These are phyloP conservation scores for Quadroppia sp. DNA, from an alignment of 2,888 invertebrate genomes.

Conservation along the genomic window DNA sequence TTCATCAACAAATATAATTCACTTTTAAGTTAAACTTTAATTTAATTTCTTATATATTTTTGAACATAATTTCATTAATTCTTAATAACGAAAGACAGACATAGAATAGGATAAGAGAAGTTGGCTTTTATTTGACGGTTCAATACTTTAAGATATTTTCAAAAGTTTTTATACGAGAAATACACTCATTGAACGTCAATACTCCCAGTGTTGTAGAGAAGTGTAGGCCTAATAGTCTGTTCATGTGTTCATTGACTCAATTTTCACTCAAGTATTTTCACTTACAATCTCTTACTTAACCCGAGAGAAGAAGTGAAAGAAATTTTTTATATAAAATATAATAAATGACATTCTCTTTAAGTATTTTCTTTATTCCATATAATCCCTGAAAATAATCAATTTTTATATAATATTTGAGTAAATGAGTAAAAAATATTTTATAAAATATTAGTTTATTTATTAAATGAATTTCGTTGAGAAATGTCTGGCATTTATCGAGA, in stretches of 20 bases:
- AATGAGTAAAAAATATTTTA: not conserved
- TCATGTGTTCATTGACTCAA: not conserved
- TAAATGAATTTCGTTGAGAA: too few species aligned
- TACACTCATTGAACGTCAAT: too few species aligned
- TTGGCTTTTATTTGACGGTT: not conserved
- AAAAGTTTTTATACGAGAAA: too few species aligned
- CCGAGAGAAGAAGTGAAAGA: not conserved
- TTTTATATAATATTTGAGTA: constrained; percentile 5
- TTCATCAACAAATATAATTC: not conserved
- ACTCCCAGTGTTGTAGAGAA: too few species aligned
- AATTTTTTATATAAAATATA: not conserved
- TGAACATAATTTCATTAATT: constrained; percentile 15
- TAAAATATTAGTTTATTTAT: too few species aligned
- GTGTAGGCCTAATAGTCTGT: not conserved
- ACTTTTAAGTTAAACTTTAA: not conserved
- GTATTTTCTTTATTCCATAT: constrained; percentile 18
- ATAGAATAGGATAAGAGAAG: not conserved
- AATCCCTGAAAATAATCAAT: constrained; percentile 25
- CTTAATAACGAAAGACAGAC: constrained; percentile 14
- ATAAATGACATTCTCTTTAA: constrained; percentile 16
- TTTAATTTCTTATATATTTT: not conserved
- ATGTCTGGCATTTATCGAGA: too few species aligned
- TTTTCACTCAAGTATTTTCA: not conserved
- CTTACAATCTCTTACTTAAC: not conserved
- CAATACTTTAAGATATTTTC: constrained; percentile 4